These are phyloP conservation scores for Leucophenga varia DNA, from an alignment of 1,140 invertebrate species.

Conservation along the genomic window DNA sequence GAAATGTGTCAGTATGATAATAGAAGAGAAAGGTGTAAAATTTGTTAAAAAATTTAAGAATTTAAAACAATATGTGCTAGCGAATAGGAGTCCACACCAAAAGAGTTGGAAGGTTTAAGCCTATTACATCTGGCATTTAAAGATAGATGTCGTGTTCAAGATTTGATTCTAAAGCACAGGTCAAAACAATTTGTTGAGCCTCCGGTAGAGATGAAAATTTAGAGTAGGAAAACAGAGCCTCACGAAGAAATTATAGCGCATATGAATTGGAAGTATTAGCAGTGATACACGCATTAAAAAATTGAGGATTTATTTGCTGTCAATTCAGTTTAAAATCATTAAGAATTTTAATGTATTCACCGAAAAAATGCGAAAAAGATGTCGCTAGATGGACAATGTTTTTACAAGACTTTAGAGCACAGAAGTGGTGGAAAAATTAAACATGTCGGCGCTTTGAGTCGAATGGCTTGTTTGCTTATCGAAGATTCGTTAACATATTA, in stretches of 20 bases:
- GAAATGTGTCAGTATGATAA: no score
- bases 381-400: slow-evolving; percentile 33
- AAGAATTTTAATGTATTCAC: no score
- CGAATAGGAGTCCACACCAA: no score
- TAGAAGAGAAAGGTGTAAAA: no score
- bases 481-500: not conserved
- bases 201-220: slow-evolving; percentile 22
- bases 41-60: no score
- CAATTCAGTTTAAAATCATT: slow-evolving; percentile 5
- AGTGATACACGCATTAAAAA: slow-evolving; percentile 21
- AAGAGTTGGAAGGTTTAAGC: no score
- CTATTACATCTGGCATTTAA: no score
- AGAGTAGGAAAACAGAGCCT: no score
- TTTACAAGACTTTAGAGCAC: slow-evolving; percentile 26
- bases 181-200: slow-evolving; percentile 13
- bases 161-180: no score
- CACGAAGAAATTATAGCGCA: slow-evolving; percentile 32
- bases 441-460: slow-evolving; percentile 29
- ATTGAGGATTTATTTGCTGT: slow-evolving; percentile 18
- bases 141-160: no score
- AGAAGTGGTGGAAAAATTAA: slow-evolving; percentile 19
- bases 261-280: slow-evolving; percentile 34
- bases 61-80: no score
- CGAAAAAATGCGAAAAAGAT: no score
- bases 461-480: slow-evolving; percentile 13